Conservation (phyloP, 2,797 vertebrate genomes). For the Benthosema pterotum region DNA sequence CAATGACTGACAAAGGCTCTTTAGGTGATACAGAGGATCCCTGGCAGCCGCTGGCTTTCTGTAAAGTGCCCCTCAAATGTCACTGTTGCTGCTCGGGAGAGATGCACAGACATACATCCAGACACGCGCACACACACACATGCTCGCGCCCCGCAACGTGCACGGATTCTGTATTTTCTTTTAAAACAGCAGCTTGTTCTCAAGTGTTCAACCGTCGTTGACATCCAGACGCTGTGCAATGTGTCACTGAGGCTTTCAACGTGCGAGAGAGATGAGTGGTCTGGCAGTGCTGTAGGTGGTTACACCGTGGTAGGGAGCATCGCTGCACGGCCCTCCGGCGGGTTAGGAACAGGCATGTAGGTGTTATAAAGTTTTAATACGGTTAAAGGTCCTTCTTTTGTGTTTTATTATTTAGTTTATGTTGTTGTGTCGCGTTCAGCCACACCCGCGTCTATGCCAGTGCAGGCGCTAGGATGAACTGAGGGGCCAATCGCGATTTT, state of each 20-base stretch:
- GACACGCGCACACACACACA: slow-evolving; percentile 65
- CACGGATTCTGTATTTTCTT: slow-evolving; percentile 66
- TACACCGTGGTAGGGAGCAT: slow-evolving; percentile 68
- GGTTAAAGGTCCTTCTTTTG: too few species aligned
- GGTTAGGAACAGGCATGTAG: too few species aligned
- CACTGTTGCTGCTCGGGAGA: slow-evolving; percentile 80
- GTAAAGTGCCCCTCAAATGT: slow-evolving; percentile 87
- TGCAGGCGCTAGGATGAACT: too few species aligned
- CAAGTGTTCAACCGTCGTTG: slow-evolving; percentile 80
- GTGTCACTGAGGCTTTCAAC: slow-evolving; percentile 78
- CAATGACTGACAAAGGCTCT: slow-evolving; percentile 84
- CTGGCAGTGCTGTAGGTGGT: slow-evolving; percentile 69
- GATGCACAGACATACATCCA: slow-evolving; percentile 70
- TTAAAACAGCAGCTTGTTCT: slow-evolving; percentile 78
- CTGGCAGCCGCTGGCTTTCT: slow-evolving; percentile 75
- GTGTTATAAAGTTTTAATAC: too few species aligned
- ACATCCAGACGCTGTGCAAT: slow-evolving; percentile 72
- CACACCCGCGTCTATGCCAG: too few species aligned
- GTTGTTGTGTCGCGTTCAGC: too few species aligned
- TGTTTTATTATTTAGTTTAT: too few species aligned
- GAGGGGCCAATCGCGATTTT: too few species aligned
- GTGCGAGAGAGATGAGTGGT: slow-evolving; percentile 74
- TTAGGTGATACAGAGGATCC: slow-evolving; percentile 84
- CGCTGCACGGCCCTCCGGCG: slow-evolving; percentile 59
- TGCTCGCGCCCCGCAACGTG: background rate